phyloP scores from a whole-genome alignment of 2,113 vertebrate species.

The Echinops telfairi region DNA sequence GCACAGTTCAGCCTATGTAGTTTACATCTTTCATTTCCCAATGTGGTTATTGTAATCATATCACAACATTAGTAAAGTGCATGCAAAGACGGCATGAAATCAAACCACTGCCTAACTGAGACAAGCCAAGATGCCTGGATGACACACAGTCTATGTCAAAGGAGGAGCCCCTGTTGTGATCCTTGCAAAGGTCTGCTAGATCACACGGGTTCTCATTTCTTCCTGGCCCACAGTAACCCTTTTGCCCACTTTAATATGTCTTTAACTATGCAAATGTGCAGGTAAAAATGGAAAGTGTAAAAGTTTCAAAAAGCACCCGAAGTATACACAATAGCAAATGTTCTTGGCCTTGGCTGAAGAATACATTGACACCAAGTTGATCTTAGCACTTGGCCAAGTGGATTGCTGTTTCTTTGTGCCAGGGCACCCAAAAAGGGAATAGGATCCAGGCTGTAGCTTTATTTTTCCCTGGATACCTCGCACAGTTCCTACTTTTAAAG shows the following conservation, averaged over 20 bases:
- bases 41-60: neutral
- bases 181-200: neutral
- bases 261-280: conserved; percentile 40
- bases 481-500: conserved; percentile 60
- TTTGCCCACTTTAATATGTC: neutral
- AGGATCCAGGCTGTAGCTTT: conserved; percentile 35
- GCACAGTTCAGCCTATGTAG: neutral
- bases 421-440: conserved; percentile 71
- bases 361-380: conserved; percentile 75
- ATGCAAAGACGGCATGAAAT: conserved; percentile 40
- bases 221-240: conserved; percentile 4
- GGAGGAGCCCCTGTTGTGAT: neutral
- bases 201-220: neutral
- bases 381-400: conserved; percentile 76
- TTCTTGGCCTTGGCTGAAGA: conserved; percentile 57
- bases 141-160: neutral
- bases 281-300: conserved; percentile 65
- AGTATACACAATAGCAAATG: conserved; percentile 51
- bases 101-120: neutral
- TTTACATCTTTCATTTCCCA: conserved; percentile 36
- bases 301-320: conserved; percentile 61
- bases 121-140: neutral
- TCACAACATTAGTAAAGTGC: neutral
- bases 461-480: conserved; percentile 56
- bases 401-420: conserved; percentile 59